These are phyloP conservation scores for Acrobasis suavella DNA, from an alignment of 2,888 invertebrate species.

Conservation along the genomic window DNA sequence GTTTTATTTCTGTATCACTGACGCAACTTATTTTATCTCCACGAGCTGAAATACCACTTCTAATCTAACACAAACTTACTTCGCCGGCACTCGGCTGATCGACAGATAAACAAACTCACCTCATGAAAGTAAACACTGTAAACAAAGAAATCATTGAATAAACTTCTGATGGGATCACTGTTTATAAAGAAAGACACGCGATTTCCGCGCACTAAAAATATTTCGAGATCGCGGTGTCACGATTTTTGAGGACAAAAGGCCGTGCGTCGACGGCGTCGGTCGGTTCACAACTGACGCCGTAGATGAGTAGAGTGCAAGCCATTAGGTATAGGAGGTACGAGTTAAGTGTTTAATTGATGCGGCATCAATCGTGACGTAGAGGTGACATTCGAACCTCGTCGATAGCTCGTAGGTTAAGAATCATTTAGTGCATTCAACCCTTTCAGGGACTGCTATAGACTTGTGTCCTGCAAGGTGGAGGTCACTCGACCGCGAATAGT, in stretches of 20 bases:
- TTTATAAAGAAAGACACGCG: constrained; percentile 49
- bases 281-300: constrained; percentile 58
- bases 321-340: constrained; percentile 56
- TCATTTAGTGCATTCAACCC: neutral
- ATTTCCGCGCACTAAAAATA: constrained; percentile 70
- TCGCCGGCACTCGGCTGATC: constrained; percentile 53
- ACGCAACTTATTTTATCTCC: constrained; percentile 19
- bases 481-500: neutral
- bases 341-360: constrained; percentile 53
- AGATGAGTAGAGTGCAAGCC: constrained; percentile 45
- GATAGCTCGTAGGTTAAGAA: too few species aligned
- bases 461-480: neutral
- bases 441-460: neutral
- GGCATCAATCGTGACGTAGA: constrained; percentile 34
- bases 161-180: constrained; percentile 52
- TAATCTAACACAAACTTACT: constrained; percentile 26
- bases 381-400: too few species aligned
- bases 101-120: constrained; percentile 66
- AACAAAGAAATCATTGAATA: constrained; percentile 37
- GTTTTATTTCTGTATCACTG: constrained; percentile 19
- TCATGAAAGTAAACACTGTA: constrained; percentile 57
- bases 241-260: constrained; percentile 50
- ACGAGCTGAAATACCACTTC: constrained; percentile 26
- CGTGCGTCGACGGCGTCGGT: constrained; percentile 64
- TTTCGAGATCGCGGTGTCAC: constrained; percentile 58